These are phyloP conservation scores for Dione juno DNA, from an alignment of 2,888 invertebrate genomes.

Conservation along the genomic window DNA sequence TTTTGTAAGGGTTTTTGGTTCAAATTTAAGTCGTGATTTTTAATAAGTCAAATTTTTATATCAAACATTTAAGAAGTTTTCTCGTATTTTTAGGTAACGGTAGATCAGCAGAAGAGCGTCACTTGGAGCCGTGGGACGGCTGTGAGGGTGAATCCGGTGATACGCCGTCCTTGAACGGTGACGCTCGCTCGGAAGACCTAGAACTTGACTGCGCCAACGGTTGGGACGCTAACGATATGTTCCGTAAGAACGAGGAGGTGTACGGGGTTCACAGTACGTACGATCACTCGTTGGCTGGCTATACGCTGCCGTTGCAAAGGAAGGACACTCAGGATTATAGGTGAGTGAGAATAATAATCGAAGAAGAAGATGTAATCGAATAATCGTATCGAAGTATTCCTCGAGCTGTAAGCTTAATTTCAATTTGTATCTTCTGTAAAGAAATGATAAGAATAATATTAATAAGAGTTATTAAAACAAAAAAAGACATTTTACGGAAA, in stretches of 20 bases:
- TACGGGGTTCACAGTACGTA: slow-evolving; percentile 97
- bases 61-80: too few species aligned
- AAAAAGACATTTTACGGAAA: too few species aligned
- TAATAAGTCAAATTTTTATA: background rate
- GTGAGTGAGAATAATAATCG: slow-evolving; percentile 50
- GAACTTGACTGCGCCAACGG: slow-evolving; percentile 93
- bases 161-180: slow-evolving; percentile 82
- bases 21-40: background rate
- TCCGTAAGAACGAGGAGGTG: slow-evolving; percentile 93
- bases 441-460: too few species aligned
- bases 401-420: too few species aligned
- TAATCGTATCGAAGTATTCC: too few species aligned
- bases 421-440: too few species aligned
- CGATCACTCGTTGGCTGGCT: slow-evolving; percentile 95
- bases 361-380: too few species aligned
- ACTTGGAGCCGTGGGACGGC: slow-evolving; percentile 95
- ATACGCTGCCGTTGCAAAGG: slow-evolving; percentile 93
- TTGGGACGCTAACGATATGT: slow-evolving; percentile 99
- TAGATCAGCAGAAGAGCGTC: slow-evolving; percentile 85
- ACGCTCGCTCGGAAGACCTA: slow-evolving; percentile 86
- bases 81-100: slow-evolving; percentile 63
- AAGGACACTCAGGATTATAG: slow-evolving; percentile 94
- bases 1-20: background rate
- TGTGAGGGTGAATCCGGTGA: slow-evolving; percentile 80
- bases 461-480: too few species aligned